These are phyloP conservation scores for Lipotes vexillifer DNA, from an alignment of 2,113 vertebrate species.

Conservation along the genomic window DNA sequence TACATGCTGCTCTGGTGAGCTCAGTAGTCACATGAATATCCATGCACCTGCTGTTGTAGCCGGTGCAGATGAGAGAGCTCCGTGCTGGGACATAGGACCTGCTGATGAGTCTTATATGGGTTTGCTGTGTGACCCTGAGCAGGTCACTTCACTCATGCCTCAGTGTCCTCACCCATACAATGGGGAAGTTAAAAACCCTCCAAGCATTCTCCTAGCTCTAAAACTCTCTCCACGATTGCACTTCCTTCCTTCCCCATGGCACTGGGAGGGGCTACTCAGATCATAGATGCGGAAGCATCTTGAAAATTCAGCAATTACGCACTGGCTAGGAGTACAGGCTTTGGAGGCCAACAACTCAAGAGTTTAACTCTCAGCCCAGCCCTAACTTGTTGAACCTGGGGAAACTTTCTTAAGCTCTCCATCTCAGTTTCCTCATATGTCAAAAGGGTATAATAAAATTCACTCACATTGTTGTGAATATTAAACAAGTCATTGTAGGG, in stretches of 20 bases:
- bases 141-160: not conserved
- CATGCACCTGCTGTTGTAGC: fast-evolving
- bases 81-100: not conserved
- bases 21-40: fast-evolving
- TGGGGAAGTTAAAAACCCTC: not conserved
- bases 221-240: not conserved
- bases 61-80: not conserved
- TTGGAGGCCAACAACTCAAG: not conserved
- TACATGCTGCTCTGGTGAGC: not conserved
- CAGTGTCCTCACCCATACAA: not conserved
- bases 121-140: not conserved
- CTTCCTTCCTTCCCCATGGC: not conserved
- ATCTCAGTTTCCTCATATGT: not conserved
- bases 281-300: not conserved
- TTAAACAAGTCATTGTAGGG: slow-evolving; percentile 29
- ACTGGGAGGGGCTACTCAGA: not conserved
- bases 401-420: not conserved
- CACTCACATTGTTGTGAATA: slow-evolving; percentile 4
- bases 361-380: not conserved
- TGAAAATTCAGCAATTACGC: not conserved
- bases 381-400: not conserved
- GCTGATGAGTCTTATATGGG: fast-evolving
- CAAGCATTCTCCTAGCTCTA: not conserved
- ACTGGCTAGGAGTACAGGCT: not conserved
- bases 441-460: slow-evolving; percentile 33